phyloP scores from a whole-genome alignment of 92 coral and sea anemone species.

The Blastomussa wellsi region DNA sequence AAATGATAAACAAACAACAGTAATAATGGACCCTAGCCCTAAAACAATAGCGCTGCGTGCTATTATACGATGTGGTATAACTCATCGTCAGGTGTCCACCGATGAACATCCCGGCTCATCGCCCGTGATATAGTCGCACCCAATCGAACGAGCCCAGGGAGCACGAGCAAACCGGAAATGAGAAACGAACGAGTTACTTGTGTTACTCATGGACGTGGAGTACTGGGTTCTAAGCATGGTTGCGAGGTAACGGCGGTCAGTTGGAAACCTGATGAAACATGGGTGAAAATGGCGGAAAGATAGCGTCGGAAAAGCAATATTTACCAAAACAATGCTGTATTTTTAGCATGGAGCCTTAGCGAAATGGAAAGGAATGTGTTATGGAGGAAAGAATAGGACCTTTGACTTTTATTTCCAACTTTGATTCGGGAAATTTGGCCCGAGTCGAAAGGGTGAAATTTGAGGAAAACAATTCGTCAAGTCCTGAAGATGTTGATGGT shows the following conservation, averaged over 20 bases:
- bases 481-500: slow-evolving; percentile 51
- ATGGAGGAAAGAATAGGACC: slow-evolving; percentile 95
- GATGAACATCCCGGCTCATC: too few species aligned
- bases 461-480: slow-evolving; percentile 58
- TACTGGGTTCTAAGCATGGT: slow-evolving; percentile 62
- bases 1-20: too few species aligned
- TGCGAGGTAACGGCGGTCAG: slow-evolving; percentile 72
- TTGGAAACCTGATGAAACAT: slow-evolving; percentile 38
- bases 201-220: background rate
- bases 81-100: too few species aligned
- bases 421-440: slow-evolving; percentile 96
- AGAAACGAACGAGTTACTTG: too few species aligned
- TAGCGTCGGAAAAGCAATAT: background rate
- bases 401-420: slow-evolving; percentile 93
- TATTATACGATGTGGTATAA: too few species aligned
- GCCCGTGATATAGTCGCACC: too few species aligned
- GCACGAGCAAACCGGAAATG: too few species aligned
- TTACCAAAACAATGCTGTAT: background rate
- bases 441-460: slow-evolving; percentile 82
- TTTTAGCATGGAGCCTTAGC: background rate
- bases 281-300: slow-evolving; percentile 56
- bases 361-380: background rate
- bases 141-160: too few species aligned
- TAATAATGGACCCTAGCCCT: too few species aligned
- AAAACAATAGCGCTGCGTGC: too few species aligned